A percentile compares a stretch with the other conserved stretches of the same genome.
These are phyloP conservation scores for Sitodiplosis mosellana DNA, from an alignment of 1,140 invertebrate genomes.

Conservation along the genomic window DNA sequence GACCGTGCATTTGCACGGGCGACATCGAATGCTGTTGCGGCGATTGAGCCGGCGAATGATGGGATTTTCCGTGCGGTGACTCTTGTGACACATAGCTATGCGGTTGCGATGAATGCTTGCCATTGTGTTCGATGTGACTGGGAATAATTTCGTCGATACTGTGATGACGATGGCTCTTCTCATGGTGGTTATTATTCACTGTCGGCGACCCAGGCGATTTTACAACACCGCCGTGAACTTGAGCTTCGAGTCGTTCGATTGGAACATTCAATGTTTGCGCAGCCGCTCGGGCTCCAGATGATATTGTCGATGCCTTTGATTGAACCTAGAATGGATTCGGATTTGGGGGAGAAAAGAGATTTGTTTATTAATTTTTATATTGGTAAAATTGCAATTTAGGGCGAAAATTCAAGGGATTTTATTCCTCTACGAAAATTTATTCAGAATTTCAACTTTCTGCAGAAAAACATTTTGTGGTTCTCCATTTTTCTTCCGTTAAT, in stretches of 20 bases:
- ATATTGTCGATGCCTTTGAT: conserved; percentile 22
- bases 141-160: conserved; percentile 1
- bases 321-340: conserved; percentile 19
- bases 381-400: too few relatives aligned
- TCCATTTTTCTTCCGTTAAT: too few relatives aligned
- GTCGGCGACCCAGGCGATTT: not conserved
- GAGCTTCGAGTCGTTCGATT: conserved; percentile 21
- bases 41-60: conserved; percentile 3
- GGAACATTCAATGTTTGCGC: conserved; percentile 25
- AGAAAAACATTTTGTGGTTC: too few relatives aligned
- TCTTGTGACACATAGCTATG: conserved; percentile 1
- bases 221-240: conserved; percentile 4
- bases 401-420: too few relatives aligned
- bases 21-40: conserved; percentile 17
- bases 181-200: not conserved
- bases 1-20: conserved; percentile 2
- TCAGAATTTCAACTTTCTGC: too few relatives aligned
- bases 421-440: too few relatives aligned
- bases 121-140: conserved; percentile 3
- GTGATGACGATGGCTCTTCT: not conserved
- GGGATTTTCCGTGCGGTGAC: conserved; percentile 11
- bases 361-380: too few relatives aligned
- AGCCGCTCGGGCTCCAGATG: conserved; percentile 21
- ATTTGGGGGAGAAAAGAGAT: too few relatives aligned
- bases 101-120: conserved; percentile 1